These are phyloP conservation scores for Xenentodon cancila DNA, from an alignment of 2,797 vertebrate species.

Conservation along the genomic window DNA sequence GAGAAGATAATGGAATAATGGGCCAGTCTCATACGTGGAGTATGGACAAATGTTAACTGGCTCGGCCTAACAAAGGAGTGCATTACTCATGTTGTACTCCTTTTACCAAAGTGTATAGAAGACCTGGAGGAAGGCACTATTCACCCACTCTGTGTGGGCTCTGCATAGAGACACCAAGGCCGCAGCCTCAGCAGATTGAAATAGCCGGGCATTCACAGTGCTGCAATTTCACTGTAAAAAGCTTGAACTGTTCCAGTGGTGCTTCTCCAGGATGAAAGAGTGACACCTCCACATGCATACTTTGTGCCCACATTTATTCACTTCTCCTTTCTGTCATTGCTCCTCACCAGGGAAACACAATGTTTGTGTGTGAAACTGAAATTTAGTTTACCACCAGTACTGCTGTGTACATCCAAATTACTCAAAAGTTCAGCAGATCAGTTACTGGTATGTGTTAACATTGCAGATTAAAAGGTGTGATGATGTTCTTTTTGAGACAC, in stretches of 20 bases:
- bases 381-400: conserved; percentile 7
- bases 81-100: conserved; percentile 37
- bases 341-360: neutral
- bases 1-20: conserved; percentile 6
- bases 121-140: conserved; percentile 41
- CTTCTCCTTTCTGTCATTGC: neutral
- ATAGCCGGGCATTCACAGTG: conserved; percentile 24
- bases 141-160: conserved; percentile 51
- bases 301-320: conserved; percentile 12
- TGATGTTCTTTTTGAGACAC: no score
- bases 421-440: no score
- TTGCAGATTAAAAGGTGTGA: no score
- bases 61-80: conserved; percentile 33
- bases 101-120: conserved; percentile 33
- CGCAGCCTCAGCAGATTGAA: conserved; percentile 49
- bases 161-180: conserved; percentile 55
- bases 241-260: conserved; percentile 1
- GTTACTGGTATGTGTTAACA: no score
- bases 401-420: neutral
- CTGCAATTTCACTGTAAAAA: conserved; percentile 39
- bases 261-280: conserved; percentile 25
- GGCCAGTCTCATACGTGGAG: conserved; percentile 22
- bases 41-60: conserved; percentile 34
- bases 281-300: conserved; percentile 3
- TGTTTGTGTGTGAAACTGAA: neutral